These are phyloP conservation scores for Muschampia plurimacula DNA, from an alignment of 2,888 invertebrate species.

Conservation along the genomic window DNA sequence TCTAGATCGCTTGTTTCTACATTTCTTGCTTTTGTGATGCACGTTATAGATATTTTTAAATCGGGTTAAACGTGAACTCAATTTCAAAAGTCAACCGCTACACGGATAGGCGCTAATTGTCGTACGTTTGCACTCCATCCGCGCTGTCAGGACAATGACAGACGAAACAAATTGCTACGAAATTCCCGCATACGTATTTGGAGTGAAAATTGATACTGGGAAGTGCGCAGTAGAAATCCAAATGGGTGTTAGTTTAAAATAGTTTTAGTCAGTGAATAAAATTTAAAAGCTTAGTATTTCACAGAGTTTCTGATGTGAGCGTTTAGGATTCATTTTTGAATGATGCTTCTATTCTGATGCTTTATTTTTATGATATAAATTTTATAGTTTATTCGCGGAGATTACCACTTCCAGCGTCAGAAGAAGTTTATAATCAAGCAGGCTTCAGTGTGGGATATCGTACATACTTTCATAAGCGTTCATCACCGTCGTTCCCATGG, in stretches of 20 bases:
- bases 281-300: neutral
- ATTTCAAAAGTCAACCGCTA: neutral
- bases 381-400: no score
- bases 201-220: conserved; percentile 8
- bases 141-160: conserved; percentile 4
- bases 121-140: conserved; percentile 1
- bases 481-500: no score
- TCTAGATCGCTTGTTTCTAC: no score
- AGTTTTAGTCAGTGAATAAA: neutral
- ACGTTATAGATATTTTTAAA: no score
- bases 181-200: conserved; percentile 5
- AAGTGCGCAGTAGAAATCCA: neutral
- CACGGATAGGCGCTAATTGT: neutral
- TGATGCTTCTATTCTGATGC: no score
- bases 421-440: no score
- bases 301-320: neutral
- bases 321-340: no score
- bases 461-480: no score
- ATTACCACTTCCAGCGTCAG: no score
- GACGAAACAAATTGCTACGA: neutral
- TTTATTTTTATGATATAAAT: no score
- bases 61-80: neutral
- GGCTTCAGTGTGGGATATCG: no score
- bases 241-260: conserved; percentile 1
- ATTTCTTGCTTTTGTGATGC: no score